phyloP scores from a whole-genome alignment of 1,140 invertebrate species.

The Drosophila sulfurigaster region DNA sequence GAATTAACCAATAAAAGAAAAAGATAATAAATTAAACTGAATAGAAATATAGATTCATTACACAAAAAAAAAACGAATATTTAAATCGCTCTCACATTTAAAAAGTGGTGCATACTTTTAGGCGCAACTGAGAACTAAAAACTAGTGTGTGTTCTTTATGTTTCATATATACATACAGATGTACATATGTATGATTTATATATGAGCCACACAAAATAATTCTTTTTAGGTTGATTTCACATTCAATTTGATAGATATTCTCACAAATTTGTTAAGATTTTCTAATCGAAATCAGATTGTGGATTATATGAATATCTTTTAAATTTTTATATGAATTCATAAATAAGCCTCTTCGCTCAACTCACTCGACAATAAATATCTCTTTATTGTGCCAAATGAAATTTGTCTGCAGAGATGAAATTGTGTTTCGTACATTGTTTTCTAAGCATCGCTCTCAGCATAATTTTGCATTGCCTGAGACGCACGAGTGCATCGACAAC shows the following conservation, averaged over 20 bases:
- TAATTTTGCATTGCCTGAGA: slow-evolving; percentile 62
- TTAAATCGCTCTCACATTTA: neutral
- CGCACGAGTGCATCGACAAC: slow-evolving; percentile 71
- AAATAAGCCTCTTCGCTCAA: neutral
- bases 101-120: slow-evolving; percentile 9
- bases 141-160: neutral
- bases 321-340: neutral
- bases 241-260: too few relatives aligned
- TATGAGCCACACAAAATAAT: neutral
- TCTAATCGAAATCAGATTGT: neutral
- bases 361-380: slow-evolving; percentile 2
- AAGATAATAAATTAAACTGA: too few relatives aligned
- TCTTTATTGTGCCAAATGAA: slow-evolving; percentile 13
- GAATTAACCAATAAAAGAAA: too few relatives aligned
- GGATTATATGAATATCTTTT: neutral
- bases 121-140: neutral
- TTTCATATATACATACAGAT: too few relatives aligned
- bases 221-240: too few relatives aligned
- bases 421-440: slow-evolving; percentile 21
- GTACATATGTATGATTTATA: too few relatives aligned
- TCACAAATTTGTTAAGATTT: neutral
- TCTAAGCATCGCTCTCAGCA: slow-evolving; percentile 11
- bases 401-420: slow-evolving; percentile 8
- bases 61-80: too few relatives aligned
- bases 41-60: too few relatives aligned